These are phyloP conservation scores for Eubasilissa regina DNA, from an alignment of 1,140 invertebrate genomes.

Conservation along the genomic window DNA sequence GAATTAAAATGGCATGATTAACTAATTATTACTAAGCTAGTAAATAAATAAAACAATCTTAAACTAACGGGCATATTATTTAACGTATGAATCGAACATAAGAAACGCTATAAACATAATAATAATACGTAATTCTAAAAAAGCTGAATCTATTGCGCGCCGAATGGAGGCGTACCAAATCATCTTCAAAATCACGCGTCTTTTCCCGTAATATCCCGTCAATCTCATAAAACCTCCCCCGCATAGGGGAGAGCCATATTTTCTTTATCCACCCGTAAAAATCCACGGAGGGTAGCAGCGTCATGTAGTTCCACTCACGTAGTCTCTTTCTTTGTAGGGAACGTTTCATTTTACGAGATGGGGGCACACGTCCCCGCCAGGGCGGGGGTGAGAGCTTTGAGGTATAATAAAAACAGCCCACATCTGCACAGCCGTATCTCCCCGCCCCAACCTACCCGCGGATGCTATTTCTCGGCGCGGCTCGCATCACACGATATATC, in stretches of 20 bases:
- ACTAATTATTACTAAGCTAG: too few species aligned
- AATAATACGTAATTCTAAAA: constrained; percentile 31
- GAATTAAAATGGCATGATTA: too few species aligned
- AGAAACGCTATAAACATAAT: too few species aligned
- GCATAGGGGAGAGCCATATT: constrained; percentile 48
- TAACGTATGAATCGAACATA: too few species aligned
- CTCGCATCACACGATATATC: neutral
- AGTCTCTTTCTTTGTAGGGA: constrained; percentile 42
- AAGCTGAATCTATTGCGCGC: constrained; percentile 47
- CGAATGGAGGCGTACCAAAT: constrained; percentile 51
- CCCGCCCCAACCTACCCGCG: neutral
- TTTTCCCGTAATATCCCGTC: constrained; percentile 59
- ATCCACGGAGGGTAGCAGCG: constrained; percentile 41
- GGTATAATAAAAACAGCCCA: constrained; percentile 56
- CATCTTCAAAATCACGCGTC: constrained; percentile 59
- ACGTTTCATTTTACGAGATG: constrained; percentile 54
- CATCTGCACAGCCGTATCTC: constrained; percentile 36
- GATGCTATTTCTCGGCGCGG: neutral
- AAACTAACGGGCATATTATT: too few species aligned
- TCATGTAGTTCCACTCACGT: constrained; percentile 20
- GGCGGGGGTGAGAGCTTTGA: constrained; percentile 38
- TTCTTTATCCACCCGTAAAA: constrained; percentile 60
- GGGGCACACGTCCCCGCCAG: constrained; percentile 28
- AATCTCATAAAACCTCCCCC: constrained; percentile 57
- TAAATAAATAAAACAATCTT: too few species aligned